Percentiles rank a stretch among this genome's conserved stretches.
Evolutionary conservation across 1,140 invertebrate species (phyloP).

Genomic region (Cyphomyrmex costatus): DNA sequence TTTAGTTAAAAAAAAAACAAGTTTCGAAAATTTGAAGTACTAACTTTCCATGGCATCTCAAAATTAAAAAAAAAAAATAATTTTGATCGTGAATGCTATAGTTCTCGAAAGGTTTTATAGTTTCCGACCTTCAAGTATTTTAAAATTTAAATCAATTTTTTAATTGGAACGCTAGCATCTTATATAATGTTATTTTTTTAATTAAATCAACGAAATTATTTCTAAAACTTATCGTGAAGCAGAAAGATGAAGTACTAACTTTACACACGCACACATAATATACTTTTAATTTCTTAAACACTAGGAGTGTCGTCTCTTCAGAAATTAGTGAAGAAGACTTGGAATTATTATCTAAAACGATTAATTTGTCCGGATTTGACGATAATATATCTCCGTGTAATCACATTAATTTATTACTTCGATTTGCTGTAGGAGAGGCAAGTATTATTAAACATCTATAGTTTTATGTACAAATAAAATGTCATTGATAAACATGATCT

Average conservation of each 20-base stretch:
- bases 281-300: slow-evolving; percentile 38
- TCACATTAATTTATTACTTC: slow-evolving; percentile 90
- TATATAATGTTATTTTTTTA: no score
- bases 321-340: slow-evolving; percentile 92
- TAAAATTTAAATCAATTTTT: not conserved
- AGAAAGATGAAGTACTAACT: no score
- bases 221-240: no score
- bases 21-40: no score
- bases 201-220: no score
- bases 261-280: not conserved
- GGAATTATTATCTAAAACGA: slow-evolving; percentile 91
- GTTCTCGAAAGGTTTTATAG: not conserved
- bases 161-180: not conserved
- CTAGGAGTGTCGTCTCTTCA: slow-evolving; percentile 88
- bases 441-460: not conserved
- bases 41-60: not conserved
- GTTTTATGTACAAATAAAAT: slow-evolving; percentile 29
- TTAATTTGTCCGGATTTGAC: slow-evolving; percentile 94
- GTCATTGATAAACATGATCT: slow-evolving; percentile 56
- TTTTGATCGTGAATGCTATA: not conserved
- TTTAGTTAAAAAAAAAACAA: no score
- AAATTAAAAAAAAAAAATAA: not conserved
- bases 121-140: not conserved
- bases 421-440: slow-evolving; percentile 91
- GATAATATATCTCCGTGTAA: slow-evolving; percentile 94